Percentiles rank a stretch among this genome's conserved stretches.
phyloP scores from a whole-genome alignment of 2,888 invertebrate genomes.

The Tenthredo amoena region DNA sequence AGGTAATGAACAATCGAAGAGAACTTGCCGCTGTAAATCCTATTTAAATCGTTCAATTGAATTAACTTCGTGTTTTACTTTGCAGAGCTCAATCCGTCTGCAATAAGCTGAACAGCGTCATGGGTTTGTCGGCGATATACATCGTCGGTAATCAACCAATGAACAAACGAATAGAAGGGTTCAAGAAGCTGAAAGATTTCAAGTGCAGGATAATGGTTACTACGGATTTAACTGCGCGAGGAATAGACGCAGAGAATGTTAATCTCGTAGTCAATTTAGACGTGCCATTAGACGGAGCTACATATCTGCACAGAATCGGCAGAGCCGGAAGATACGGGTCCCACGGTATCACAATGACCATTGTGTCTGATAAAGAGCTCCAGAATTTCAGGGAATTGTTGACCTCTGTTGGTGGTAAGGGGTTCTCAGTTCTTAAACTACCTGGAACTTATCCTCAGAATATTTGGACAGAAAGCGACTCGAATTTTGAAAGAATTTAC shows the following conservation, averaged over 20 bases:
- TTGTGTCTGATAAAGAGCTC: slow-evolving; percentile 85
- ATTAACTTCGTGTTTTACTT: slow-evolving; percentile 56
- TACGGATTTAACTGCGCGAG: slow-evolving; percentile 95
- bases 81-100: slow-evolving; percentile 88
- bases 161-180: slow-evolving; percentile 86
- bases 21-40: not conserved
- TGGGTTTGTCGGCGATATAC: slow-evolving; percentile 89
- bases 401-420: slow-evolving; percentile 80
- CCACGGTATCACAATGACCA: slow-evolving; percentile 88
- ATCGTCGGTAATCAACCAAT: slow-evolving; percentile 92
- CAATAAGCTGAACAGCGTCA: slow-evolving; percentile 84
- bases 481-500: slow-evolving; percentile 68
- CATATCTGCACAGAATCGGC: slow-evolving; percentile 97
- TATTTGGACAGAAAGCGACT: slow-evolving; percentile 68
- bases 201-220: slow-evolving; percentile 92
- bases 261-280: slow-evolving; percentile 97
- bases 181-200: slow-evolving; percentile 89
- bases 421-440: slow-evolving; percentile 79
- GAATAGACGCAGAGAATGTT: slow-evolving; percentile 96
- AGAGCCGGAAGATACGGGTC: slow-evolving; percentile 97
- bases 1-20: slow-evolving; percentile 75
- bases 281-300: slow-evolving; percentile 88
- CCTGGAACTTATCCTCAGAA: slow-evolving; percentile 72
- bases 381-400: slow-evolving; percentile 81
- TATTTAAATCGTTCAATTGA: slow-evolving; percentile 28